Evolutionary conservation across 2,113 vertebrate species (phyloP), one percentile per base, ranked within the genome.

Genomic region (Coregonus clupeaformis): DNA sequence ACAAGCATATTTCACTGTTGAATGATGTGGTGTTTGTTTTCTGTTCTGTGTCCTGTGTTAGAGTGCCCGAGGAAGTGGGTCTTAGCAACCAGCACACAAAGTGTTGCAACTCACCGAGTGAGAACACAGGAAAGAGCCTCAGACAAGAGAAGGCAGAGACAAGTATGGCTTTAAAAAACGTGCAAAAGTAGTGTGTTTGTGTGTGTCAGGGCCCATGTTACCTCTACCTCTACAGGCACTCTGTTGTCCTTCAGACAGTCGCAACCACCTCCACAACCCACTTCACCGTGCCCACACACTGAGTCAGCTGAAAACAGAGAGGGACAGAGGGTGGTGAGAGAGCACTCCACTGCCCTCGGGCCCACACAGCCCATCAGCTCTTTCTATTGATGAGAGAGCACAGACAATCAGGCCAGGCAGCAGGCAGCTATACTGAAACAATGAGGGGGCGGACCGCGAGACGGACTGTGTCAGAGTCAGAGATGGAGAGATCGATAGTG

Each of bases 231-330:
- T 65, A 30, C 29, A 32, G 12, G 6, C 65, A 30, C 18, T 67
- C 65, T 32, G 30, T n/a, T 32, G 12, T 30, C 65, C 14, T 67
- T 22, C 65, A 36, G 27, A 36, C 5, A 20, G 16, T 67, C 52
- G 59, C 18, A 49, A 70, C 30, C 55, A 73, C 69, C 69, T 7
- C 29, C 64, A 66, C 27, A 22, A 74, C 68, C 62, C 69, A 16
- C 18, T 16, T 20, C 74, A 74, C 47, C 80, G 14, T 72, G 73
- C 77, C 82, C 75, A 6, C 62, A 71, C 45, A 36, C 57, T 74
- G 55, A 72, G 60, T 3, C 24, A 45, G 25, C 57, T 69, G 76
- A 77, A 80, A 84, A 87, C 82, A 90, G 3, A 72, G 9, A 7
- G 24, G 27, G 25, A 71, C 3, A 3, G 25, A 49, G 69, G 24